Conservation (phyloP, 2,113 vertebrate genomes). For the Bungarus multicinctus region DNA sequence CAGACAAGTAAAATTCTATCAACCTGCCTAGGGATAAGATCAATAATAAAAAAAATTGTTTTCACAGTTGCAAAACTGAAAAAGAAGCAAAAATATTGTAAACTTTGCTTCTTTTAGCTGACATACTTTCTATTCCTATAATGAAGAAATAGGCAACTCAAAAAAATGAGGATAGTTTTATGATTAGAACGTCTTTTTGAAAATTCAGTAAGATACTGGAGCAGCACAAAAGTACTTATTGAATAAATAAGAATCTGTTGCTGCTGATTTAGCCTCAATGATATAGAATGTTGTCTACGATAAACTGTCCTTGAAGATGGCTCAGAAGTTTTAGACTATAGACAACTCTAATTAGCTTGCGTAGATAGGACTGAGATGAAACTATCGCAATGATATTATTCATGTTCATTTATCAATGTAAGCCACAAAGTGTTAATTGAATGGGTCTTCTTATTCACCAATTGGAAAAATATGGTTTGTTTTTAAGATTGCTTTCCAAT, state of each 20-base stretch:
- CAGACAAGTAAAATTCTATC: constrained; percentile 31
- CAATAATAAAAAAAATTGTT: constrained; percentile 64
- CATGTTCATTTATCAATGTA: background rate
- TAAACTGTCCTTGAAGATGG: background rate
- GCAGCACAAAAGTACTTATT: background rate
- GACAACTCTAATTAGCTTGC: background rate
- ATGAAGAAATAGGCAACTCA: constrained; percentile 23
- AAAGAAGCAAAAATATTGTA: constrained; percentile 24
- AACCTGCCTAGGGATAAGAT: constrained; percentile 47
- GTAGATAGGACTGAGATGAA: background rate
- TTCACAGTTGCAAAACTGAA: constrained; percentile 61
- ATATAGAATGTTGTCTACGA: background rate
- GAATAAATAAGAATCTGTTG: background rate
- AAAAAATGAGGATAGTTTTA: background rate
- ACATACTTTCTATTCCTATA: constrained; percentile 3
- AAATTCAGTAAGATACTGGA: constrained; percentile 21
- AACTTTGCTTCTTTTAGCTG: constrained; percentile 32
- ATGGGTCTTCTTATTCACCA: background rate
- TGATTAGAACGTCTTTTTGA: constrained; percentile 18
- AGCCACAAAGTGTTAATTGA: background rate
- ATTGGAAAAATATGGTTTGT: background rate
- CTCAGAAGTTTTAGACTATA: background rate
- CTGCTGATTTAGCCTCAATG: background rate
- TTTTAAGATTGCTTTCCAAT: background rate
- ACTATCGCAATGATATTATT: background rate